Percentiles rank a stretch among this genome's conserved stretches.
Conservation (phyloP, 1,140 invertebrate genomes). For the Polyergus mexicanus region DNA sequence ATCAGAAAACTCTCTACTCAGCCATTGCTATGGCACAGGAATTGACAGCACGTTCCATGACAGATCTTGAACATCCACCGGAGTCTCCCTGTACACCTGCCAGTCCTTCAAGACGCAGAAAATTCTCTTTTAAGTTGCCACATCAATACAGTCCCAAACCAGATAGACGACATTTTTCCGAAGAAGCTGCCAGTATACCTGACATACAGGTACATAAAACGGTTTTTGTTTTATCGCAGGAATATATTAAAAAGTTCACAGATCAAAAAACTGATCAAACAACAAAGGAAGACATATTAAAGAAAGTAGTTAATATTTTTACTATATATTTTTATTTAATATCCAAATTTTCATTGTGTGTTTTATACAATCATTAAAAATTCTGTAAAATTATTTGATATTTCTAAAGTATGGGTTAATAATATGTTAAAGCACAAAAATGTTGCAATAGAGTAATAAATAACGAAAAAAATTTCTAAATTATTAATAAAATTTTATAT, state of each 20-base stretch:
- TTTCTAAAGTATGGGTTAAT: neutral
- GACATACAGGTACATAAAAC: constrained; percentile 92
- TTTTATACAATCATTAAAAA: constrained; percentile 8
- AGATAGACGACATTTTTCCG: constrained; percentile 94
- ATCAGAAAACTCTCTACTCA: constrained; percentile 96
- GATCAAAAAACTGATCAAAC: constrained; percentile 41
- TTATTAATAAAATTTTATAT: neutral
- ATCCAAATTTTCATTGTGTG: neutral
- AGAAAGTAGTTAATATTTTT: neutral
- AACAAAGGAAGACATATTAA: constrained; percentile 35
- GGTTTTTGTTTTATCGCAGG: constrained; percentile 65
- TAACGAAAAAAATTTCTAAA: neutral
- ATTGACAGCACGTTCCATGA: constrained; percentile 95
- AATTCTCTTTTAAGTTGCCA: constrained; percentile 96
- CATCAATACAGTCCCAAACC: constrained; percentile 88
- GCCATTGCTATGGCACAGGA: constrained; percentile 98
- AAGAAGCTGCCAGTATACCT: constrained; percentile 95
- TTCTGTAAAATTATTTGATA: neutral
- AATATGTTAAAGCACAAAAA: neutral
- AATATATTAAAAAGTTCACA: constrained; percentile 48
- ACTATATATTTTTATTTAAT: neutral
- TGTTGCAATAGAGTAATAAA: neutral
- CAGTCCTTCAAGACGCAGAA: constrained; percentile 93
- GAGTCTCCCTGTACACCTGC: constrained; percentile 90
- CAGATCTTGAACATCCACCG: constrained; percentile 90